These are phyloP conservation scores for Meriones unguiculatus DNA, from an alignment of 2,113 vertebrate species.

Conservation along the genomic window DNA sequence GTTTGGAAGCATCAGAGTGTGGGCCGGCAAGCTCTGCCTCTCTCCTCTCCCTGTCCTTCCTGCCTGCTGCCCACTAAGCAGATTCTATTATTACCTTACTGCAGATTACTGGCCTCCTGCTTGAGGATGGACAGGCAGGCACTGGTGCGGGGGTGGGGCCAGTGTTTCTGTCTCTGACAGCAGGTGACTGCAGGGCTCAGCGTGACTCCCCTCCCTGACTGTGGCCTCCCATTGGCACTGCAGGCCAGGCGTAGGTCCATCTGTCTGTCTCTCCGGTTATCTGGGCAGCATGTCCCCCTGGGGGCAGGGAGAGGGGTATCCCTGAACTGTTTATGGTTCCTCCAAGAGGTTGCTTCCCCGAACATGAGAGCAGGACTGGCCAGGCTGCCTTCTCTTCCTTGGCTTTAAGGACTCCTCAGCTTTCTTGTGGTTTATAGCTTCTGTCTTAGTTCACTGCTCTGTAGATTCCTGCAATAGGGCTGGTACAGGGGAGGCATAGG, in stretches of 20 bases:
- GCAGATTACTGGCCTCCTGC: not conserved
- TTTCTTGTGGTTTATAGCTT: not conserved
- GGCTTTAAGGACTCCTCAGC: not conserved
- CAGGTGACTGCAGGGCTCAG: not conserved
- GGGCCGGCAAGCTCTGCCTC: not conserved
- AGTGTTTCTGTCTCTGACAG: not conserved
- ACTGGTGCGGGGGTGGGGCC: not conserved
- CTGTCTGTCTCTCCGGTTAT: not conserved
- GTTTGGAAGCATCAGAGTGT: not conserved
- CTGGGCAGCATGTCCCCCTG: not conserved
- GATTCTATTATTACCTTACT: slow-evolving; percentile 6
- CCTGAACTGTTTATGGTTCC: not conserved
- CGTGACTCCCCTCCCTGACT: not conserved
- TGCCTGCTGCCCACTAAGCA: slow-evolving; percentile 65
- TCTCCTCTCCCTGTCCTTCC: slow-evolving; percentile 29
- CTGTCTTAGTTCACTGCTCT: not conserved
- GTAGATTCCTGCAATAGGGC: not conserved
- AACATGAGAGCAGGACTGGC: not conserved
- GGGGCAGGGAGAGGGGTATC: not conserved
- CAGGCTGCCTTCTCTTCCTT: not conserved
- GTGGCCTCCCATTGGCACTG: not conserved
- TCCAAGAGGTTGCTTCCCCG: not conserved
- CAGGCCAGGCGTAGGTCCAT: not conserved
- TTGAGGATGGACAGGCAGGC: not conserved
- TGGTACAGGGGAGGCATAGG: not conserved